phyloP scores from a whole-genome alignment of 2,113 vertebrate genomes.

The Penelope pileata region DNA sequence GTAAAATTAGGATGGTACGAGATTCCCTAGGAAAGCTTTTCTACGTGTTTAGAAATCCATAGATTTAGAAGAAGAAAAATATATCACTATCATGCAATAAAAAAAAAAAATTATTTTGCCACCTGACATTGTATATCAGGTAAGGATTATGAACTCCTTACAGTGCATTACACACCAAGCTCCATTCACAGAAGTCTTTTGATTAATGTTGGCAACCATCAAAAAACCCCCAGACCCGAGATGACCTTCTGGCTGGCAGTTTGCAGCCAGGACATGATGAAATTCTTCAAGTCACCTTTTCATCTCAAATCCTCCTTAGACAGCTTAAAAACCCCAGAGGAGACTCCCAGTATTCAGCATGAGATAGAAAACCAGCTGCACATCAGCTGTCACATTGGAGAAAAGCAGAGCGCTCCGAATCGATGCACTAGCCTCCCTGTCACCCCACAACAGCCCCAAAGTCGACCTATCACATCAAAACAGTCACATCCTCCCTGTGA shows the following conservation, averaged over 20 bases:
- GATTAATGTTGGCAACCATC: neutral
- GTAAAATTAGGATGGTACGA: slow-evolving; percentile 32
- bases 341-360: neutral
- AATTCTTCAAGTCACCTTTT: neutral
- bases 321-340: neutral
- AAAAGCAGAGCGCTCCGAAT: neutral
- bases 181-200: neutral
- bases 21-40: slow-evolving; percentile 45
- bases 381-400: neutral
- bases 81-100: neutral
- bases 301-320: neutral
- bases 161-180: neutral
- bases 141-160: neutral
- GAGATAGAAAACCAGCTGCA: neutral
- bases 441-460: neutral
- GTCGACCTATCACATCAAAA: neutral
- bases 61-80: slow-evolving; percentile 1
- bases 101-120: neutral
- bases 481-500: neutral
- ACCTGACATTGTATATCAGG: neutral
- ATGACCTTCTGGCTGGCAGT: fast-evolving
- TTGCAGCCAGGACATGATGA: neutral
- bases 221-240: neutral
- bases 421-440: neutral
- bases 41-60: slow-evolving; percentile 19